Percentiles rank a stretch among this genome's conserved stretches.
Evolutionary conservation across 2,113 vertebrate species (phyloP).

Genomic region (Oxygymnocypris stewartii): DNA sequence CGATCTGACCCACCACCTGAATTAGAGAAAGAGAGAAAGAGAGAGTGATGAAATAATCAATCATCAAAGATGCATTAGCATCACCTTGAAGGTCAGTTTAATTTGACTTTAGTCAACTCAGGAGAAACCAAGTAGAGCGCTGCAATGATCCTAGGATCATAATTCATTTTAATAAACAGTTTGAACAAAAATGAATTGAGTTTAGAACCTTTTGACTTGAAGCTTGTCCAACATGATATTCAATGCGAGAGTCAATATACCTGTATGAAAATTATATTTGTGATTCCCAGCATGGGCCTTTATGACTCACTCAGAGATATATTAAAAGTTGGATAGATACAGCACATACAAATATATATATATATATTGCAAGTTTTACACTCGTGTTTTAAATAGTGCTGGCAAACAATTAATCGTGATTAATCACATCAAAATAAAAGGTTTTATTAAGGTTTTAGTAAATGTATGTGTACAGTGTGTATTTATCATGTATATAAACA

Average conservation of each 20-base stretch:
- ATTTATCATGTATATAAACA: too few relatives aligned
- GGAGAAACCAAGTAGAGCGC: background rate
- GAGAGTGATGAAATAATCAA: conserved; percentile 30
- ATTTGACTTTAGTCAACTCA: conserved; percentile 25
- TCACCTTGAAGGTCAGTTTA: background rate
- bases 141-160: background rate
- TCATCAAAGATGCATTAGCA: conserved; percentile 14
- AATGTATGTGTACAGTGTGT: too few relatives aligned
- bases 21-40: conserved; percentile 36
- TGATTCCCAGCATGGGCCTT: background rate
- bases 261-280: background rate
- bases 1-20: conserved; percentile 97
- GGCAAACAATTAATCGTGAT: too few relatives aligned
- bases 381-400: too few relatives aligned
- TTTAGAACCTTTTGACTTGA: background rate
- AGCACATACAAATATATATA: background rate
- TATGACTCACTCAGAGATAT: background rate
- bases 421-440: too few relatives aligned
- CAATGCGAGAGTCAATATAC: background rate
- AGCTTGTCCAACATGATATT: background rate
- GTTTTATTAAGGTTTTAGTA: too few relatives aligned
- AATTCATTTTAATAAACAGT: conserved; percentile 5
- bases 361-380: background rate
- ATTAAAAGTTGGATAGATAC: background rate
- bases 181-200: conserved; percentile 20